Conservation (phyloP, 2,113 vertebrate genomes). For the Nothoprocta pentlandii region DNA sequence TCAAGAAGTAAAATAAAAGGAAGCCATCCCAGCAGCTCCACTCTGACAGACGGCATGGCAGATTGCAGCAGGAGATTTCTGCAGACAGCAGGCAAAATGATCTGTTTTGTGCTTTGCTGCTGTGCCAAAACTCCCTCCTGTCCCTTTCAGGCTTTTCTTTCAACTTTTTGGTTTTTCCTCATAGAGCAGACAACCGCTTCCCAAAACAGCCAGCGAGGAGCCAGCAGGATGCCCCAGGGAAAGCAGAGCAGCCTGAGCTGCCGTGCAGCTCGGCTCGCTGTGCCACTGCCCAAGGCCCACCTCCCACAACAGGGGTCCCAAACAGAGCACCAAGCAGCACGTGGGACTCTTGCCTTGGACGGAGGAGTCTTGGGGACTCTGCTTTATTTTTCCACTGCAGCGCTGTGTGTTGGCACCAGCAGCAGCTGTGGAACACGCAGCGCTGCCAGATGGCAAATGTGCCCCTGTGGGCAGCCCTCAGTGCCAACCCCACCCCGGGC, state of each 20-base stretch:
- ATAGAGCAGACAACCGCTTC: neutral
- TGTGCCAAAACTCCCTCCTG: conserved; percentile 34
- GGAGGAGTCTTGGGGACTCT: neutral
- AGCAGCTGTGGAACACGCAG: neutral
- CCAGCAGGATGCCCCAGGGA: accelerated
- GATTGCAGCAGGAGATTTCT: conserved; percentile 21
- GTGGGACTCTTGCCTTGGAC: neutral
- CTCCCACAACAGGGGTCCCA: neutral
- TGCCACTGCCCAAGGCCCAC: neutral
- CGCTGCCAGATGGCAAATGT: neutral
- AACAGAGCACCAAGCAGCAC: neutral
- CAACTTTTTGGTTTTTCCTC: neutral
- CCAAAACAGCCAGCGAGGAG: neutral
- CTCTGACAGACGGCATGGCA: conserved; percentile 64
- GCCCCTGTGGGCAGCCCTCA: neutral
- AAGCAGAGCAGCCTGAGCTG: neutral
- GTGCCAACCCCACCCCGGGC: neutral
- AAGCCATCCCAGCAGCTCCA: conserved; percentile 2
- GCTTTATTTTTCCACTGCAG: conserved; percentile 25
- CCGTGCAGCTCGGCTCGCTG: too few species aligned
- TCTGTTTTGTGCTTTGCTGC: conserved; percentile 2
- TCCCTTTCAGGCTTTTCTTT: conserved; percentile 21
- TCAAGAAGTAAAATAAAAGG: neutral
- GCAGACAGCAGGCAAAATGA: neutral
- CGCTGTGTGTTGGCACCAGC: neutral